Evolutionary conservation across 2,797 vertebrate species (phyloP).

Genomic region (Calcarius lapponicus): DNA sequence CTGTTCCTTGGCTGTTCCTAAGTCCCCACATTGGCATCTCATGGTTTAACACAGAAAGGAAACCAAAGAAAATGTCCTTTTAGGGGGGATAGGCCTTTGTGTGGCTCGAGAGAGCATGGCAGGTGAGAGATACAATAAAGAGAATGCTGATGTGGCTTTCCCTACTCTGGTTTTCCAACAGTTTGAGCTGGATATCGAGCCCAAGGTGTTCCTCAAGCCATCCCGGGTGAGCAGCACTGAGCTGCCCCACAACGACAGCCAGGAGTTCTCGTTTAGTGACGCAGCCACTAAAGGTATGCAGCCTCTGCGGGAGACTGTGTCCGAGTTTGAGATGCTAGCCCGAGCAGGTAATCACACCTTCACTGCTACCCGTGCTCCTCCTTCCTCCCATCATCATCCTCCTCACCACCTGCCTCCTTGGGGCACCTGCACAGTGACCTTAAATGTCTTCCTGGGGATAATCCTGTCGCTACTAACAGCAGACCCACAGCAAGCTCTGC

Average conservation of each 20-base stretch:
- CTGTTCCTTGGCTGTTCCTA: background rate
- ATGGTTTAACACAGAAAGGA: background rate
- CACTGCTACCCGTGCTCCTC: constrained; percentile 1
- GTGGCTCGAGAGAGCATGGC: background rate
- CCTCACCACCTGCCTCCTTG: background rate
- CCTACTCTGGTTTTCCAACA: constrained; percentile 22
- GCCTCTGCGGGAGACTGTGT: constrained; percentile 81
- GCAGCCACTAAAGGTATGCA: constrained; percentile 89
- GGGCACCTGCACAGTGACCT: background rate
- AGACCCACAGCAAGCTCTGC: background rate
- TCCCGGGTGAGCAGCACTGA: constrained; percentile 72
- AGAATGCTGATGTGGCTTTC: background rate
- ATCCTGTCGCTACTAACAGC: background rate
- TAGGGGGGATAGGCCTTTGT: fast-evolving
- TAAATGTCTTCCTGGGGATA: background rate
- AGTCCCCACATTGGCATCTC: fast-evolving
- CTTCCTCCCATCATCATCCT: background rate
- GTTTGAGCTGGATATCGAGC: constrained; percentile 96
- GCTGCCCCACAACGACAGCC: constrained; percentile 82
- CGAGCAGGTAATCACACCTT: constrained; percentile 84
- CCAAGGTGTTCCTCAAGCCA: constrained; percentile 85
- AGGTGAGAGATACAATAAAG: background rate
- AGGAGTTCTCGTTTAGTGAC: constrained; percentile 89
- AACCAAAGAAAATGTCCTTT: background rate
- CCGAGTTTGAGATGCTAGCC: constrained; percentile 88